Conservation (phyloP, 2,113 vertebrate genomes). For the Acrocephalus kingi region DNA sequence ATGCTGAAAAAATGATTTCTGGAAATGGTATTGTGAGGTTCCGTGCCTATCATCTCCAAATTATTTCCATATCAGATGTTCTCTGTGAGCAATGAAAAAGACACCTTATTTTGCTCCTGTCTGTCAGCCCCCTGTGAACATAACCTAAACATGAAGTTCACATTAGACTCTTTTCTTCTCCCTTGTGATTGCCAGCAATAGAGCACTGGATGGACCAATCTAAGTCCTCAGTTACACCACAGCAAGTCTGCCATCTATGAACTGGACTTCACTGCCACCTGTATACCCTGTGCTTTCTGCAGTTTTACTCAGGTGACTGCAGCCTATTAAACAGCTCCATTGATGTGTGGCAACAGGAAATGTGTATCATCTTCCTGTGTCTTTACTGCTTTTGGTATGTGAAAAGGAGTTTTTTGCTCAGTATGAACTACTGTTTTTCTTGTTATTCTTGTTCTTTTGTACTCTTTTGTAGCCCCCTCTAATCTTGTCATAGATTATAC, state of each 20-base stretch:
- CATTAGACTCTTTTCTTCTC: background rate
- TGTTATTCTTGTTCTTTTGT: background rate
- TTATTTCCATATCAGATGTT: conserved; percentile 31
- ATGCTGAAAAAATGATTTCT: background rate
- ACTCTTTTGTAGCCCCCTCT: background rate
- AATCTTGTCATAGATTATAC: background rate
- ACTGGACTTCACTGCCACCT: background rate
- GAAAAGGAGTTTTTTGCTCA: background rate
- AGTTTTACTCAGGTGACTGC: background rate
- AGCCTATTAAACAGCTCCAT: background rate
- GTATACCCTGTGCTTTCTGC: background rate
- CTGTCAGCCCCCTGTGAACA: background rate
- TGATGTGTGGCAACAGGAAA: background rate
- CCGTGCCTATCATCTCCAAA: background rate
- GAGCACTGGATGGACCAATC: background rate
- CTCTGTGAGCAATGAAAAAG: background rate
- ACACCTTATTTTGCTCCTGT: background rate
- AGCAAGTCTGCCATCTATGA: background rate
- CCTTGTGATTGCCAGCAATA: background rate
- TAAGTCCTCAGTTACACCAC: background rate
- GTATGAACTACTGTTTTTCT: background rate
- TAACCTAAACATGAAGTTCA: background rate
- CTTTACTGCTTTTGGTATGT: background rate
- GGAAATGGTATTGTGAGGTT: background rate
- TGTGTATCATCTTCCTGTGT: background rate